Percentiles rank a stretch among this genome's conserved stretches.
These are phyloP conservation scores for Lutjanus campechanus DNA, from an alignment of 2,797 vertebrate genomes.

Conservation along the genomic window DNA sequence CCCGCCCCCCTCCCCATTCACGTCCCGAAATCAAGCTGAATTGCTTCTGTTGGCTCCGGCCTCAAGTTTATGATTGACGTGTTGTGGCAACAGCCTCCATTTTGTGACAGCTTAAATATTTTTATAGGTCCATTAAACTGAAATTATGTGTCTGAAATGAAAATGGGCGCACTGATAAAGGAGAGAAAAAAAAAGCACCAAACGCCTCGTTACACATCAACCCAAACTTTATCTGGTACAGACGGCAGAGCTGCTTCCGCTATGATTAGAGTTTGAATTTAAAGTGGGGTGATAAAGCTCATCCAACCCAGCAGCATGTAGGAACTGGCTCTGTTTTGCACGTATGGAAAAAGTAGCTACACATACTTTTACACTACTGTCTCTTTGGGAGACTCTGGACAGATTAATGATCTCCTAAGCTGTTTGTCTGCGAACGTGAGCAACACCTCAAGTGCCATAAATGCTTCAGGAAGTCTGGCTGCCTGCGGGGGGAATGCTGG, in stretches of 20 bases:
- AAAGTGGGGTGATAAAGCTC: slow-evolving; percentile 34
- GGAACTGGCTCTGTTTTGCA: slow-evolving; percentile 14
- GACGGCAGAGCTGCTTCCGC: neutral
- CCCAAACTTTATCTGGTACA: slow-evolving; percentile 27
- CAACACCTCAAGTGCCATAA: slow-evolving; percentile 72
- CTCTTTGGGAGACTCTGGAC: slow-evolving; percentile 49
- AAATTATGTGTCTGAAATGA: slow-evolving; percentile 43
- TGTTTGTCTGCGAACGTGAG: slow-evolving; percentile 67
- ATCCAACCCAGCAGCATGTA: slow-evolving; percentile 8
- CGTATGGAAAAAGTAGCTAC: slow-evolving; percentile 32
- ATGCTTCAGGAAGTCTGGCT: slow-evolving; percentile 75
- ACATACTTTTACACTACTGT: slow-evolving; percentile 11
- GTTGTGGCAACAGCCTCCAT: slow-evolving; percentile 48
- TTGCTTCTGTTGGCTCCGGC: slow-evolving; percentile 50
- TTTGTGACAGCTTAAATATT: slow-evolving; percentile 59
- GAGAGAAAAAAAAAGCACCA: neutral
- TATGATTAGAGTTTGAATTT: slow-evolving; percentile 1
- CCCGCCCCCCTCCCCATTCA: slow-evolving; percentile 25
- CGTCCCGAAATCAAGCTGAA: slow-evolving; percentile 44
- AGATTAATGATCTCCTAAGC: slow-evolving; percentile 71
- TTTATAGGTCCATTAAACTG: slow-evolving; percentile 58
- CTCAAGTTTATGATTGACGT: slow-evolving; percentile 52
- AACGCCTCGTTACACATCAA: slow-evolving; percentile 18
- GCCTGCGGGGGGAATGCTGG: slow-evolving; percentile 20
- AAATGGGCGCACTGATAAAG: slow-evolving; percentile 14